phyloP scores from a whole-genome alignment of 2,797 vertebrate species.

The Catharus ustulatus region DNA sequence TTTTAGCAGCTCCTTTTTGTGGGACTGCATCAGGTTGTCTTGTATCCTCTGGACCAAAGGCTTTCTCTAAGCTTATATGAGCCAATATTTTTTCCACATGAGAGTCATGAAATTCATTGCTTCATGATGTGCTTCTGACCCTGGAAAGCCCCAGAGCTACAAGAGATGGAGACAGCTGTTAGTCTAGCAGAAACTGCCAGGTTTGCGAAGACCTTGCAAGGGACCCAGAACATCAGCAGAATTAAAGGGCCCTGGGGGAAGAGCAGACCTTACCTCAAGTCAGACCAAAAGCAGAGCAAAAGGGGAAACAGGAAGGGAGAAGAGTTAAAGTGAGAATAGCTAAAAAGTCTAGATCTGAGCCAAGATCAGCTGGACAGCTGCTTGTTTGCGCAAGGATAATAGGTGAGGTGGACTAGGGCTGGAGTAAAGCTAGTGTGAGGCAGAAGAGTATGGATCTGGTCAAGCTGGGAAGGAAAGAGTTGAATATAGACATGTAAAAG shows the following conservation, averaged over 20 bases:
- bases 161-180: slow-evolving; percentile 62
- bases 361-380: not conserved
- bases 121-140: slow-evolving; percentile 53
- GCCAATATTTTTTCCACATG: slow-evolving; percentile 43
- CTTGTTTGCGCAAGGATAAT: not conserved
- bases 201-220: slow-evolving; percentile 17
- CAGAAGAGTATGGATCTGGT: not conserved
- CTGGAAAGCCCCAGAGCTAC: slow-evolving; percentile 26
- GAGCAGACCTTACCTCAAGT: slow-evolving; percentile 17
- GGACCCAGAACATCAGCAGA: slow-evolving; percentile 48
- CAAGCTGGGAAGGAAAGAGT: not conserved
- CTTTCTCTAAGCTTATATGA: slow-evolving; percentile 28
- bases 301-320: not conserved
- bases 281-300: not conserved
- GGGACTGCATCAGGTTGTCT: not conserved
- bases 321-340: not conserved
- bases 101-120: slow-evolving; percentile 43
- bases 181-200: slow-evolving; percentile 54
- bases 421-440: not conserved
- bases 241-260: not conserved
- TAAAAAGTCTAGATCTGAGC: not conserved
- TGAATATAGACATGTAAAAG: not conserved
- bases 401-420: not conserved
- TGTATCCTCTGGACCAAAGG: not conserved
- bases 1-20: not conserved